Base-by-base conservation (phyloP, 2,888 invertebrate genomes). In the Ormia ochracea region DNA sequence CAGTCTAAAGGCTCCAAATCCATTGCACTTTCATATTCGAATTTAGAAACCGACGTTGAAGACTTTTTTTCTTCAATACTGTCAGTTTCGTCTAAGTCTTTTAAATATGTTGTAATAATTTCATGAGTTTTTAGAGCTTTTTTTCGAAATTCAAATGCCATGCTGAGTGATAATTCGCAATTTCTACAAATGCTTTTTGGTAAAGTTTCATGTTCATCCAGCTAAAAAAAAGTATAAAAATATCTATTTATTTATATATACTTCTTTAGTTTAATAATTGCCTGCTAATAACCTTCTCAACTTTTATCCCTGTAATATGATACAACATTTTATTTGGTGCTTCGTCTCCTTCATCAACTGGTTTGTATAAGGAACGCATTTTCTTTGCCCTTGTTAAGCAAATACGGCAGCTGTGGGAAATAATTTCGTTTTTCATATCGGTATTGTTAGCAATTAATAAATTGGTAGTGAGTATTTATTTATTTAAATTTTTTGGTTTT, bases 141-240 rank as follows among this genome's bases (percentile, higher is more conserved):
- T 41, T 83, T 85, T 0, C 88, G 88, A 52, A 89, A 87, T 74
- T 87, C 85, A 68, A 83, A 89, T 1, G 88, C 88, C 85, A 89
- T 85, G 61, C 85, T 89, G 0, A 88, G 83, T 10, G 88, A 85
- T 4, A 88, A 82, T 65, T 87, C 88, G 82, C 88, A 88, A 10
- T 83, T 82, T 66, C 85, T 86, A 58, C 88, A 88, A 63, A 88
- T 89, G 12, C 83, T 83, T 33, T 87, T 84, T 5, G 88, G 88
- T n/a, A 87, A 81, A 28, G 82, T 82, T 9, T 85, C 85, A 31
- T 83, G 82, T 3, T 83, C 83, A 73, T 85, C 58, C 10, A 58
- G 17, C 81, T 80, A 31, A 1, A 48, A 48, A n/a, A n/a, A n/a
- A n/a, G n/a, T n/a, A n/a, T n/a, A n/a, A n/a, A n/a, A n/a, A n/a